Evolutionary conservation across 1,140 invertebrate genomes (phyloP), one percentile per base, ranked within the genome.

Genomic region (Scaptodrosophila lebanonensis): DNA sequence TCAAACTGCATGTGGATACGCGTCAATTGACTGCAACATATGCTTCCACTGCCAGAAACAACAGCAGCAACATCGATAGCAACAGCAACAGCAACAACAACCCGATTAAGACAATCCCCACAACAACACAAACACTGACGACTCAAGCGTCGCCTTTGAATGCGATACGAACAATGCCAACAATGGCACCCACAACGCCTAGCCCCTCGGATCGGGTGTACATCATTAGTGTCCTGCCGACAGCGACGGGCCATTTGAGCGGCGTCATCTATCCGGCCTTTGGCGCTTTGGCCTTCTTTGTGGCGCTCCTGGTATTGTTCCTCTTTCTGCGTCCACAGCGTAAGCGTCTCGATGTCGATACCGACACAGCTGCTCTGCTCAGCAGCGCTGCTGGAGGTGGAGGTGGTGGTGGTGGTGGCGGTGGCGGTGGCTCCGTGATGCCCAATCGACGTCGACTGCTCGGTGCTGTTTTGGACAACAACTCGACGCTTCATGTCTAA

Each of bases 1-100:
- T 83, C 20, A 86, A 84, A 22, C 58, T 86, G 6, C 70, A 65
- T 44, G 83, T 86, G 62, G 77, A 86, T 38, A 86, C 75, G 51
- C 76, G 51, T 32, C 73, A 66, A 49, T 39, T 79, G 68, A 32
- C 30, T 18, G 9, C 30, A 12, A 36, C 8, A 33, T 8, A 9
- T 29, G 8, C 11, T 44, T 11, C n/a, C n/a, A n/a, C n/a, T n/a
- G n/a, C n/a, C 6, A 66, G 16, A 8, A 22, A 12, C 18, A 43
- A 0, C 30, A 33, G 18, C 12, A 43, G 17, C 17, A 40, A 11
- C n/a, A 25, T 43, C n/a, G 18, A 33, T 27, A 27, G 32, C 12
- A n/a, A 20, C 33, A 1, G 17, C 29, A 12, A 4, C 11, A 49
- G 1, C 15, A 40, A 22, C 25, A 33, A 20, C 25, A 22, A 58